Evolutionary conservation across 1,140 invertebrate species (phyloP).

Genomic region (Cataglyphis hispanica): DNA sequence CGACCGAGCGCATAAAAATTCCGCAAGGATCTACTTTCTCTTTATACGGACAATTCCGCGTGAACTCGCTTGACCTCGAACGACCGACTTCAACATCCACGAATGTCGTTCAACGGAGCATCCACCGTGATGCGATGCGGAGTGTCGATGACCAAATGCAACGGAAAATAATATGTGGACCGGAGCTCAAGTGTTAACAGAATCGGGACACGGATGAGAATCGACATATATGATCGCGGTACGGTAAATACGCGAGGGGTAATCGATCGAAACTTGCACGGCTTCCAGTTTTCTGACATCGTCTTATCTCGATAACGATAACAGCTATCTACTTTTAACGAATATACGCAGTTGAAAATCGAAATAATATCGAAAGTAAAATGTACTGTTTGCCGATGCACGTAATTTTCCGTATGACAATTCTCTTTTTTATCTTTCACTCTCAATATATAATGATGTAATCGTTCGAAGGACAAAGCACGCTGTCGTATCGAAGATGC

Average conservation of each 20-base stretch:
- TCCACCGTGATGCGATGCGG: constrained; percentile 56
- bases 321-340: background rate
- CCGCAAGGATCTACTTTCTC: constrained; percentile 75
- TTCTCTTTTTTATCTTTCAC: constrained; percentile 14
- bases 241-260: background rate
- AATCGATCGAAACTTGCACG: constrained; percentile 12
- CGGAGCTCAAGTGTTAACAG: constrained; percentile 1
- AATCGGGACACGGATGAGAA: constrained; percentile 9
- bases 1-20: constrained; percentile 58
- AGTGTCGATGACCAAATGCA: constrained; percentile 49
- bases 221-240: background rate
- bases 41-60: constrained; percentile 75
- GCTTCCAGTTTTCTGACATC: background rate
- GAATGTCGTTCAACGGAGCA: constrained; percentile 77
- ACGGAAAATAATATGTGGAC: constrained; percentile 37
- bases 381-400: too few relatives aligned
- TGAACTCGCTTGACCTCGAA: constrained; percentile 80
- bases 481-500: constrained; percentile 17
- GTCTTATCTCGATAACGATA: constrained; percentile 14
- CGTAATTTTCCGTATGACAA: background rate
- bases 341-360: background rate
- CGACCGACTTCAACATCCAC: constrained; percentile 81
- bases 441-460: background rate
- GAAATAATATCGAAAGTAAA: constrained; percentile 15
- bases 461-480: background rate